phyloP scores from a whole-genome alignment of 30 jellyfish, hydroid and myxozoan genomes.

The Turritopsis rubra region DNA sequence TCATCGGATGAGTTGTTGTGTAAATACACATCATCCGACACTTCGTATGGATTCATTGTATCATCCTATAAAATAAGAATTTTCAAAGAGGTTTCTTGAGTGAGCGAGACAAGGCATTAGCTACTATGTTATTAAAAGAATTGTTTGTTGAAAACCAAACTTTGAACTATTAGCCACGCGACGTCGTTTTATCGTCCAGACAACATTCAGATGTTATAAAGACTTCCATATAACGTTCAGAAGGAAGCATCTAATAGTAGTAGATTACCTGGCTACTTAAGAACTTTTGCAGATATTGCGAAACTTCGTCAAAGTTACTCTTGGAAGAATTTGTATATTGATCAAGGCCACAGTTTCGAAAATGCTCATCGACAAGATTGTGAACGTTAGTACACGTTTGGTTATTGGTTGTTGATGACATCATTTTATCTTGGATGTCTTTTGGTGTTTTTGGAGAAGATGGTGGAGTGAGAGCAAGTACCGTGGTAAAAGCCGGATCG shows the following conservation, averaged over 20 bases:
- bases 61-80: background rate
- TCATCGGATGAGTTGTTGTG: background rate
- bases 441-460: slow-evolving; percentile 21
- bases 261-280: slow-evolving; percentile 12
- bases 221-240: too few species aligned
- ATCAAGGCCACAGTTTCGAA: slow-evolving; percentile 42
- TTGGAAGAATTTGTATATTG: slow-evolving; percentile 22
- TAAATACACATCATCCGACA: slow-evolving; percentile 14
- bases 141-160: background rate
- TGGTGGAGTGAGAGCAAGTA: slow-evolving; percentile 33
- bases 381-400: background rate
- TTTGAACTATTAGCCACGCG: too few species aligned
- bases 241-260: background rate
- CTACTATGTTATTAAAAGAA: too few species aligned
- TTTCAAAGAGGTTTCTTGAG: background rate
- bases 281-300: slow-evolving; percentile 16
- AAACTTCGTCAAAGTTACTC: background rate
- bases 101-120: background rate
- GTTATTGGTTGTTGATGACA: background rate
- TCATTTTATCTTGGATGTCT: background rate
- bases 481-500: slow-evolving; percentile 6
- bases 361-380: slow-evolving; percentile 45
- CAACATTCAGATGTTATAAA: too few species aligned
- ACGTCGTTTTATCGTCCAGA: too few species aligned
- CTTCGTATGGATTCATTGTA: slow-evolving; percentile 23